These are phyloP conservation scores for Rhodophaea formosa DNA, from an alignment of 2,888 invertebrate genomes.

Conservation along the genomic window DNA sequence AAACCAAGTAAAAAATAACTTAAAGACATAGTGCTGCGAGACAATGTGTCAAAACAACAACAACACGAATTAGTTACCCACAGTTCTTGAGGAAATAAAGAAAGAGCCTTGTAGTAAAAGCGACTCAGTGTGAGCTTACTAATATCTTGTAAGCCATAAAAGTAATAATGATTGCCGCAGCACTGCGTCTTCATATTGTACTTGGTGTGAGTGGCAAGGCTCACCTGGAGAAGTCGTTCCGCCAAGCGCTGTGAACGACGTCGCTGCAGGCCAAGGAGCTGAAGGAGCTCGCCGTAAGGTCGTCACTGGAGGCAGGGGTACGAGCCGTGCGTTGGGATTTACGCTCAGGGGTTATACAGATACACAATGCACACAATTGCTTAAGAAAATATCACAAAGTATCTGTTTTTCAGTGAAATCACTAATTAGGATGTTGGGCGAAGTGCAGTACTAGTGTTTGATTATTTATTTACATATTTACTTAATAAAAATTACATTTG, in stretches of 20 bases:
- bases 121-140: no score
- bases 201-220: constrained; percentile 27
- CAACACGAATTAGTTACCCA: no score
- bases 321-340: constrained; percentile 63
- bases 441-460: not conserved
- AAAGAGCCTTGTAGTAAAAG: no score
- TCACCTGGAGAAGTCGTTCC: constrained; percentile 72
- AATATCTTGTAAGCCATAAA: no score
- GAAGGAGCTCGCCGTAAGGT: constrained; percentile 70
- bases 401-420: constrained; percentile 27
- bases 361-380: constrained; percentile 69
- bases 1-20: no score
- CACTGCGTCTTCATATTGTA: not conserved
- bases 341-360: constrained; percentile 65
- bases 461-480: constrained; percentile 5
- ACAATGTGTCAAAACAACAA: no score
- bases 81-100: no score
- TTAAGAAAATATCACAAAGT: constrained; percentile 34
- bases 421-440: constrained; percentile 6
- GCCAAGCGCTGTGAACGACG: constrained; percentile 68
- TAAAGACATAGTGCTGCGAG: no score
- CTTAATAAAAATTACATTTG: not conserved
- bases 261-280: constrained; percentile 65
- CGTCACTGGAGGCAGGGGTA: constrained; percentile 69
- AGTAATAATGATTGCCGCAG: not conserved